Evolutionary conservation across 2,888 invertebrate species (phyloP).

Genomic region (Halocaridina rubra): DNA sequence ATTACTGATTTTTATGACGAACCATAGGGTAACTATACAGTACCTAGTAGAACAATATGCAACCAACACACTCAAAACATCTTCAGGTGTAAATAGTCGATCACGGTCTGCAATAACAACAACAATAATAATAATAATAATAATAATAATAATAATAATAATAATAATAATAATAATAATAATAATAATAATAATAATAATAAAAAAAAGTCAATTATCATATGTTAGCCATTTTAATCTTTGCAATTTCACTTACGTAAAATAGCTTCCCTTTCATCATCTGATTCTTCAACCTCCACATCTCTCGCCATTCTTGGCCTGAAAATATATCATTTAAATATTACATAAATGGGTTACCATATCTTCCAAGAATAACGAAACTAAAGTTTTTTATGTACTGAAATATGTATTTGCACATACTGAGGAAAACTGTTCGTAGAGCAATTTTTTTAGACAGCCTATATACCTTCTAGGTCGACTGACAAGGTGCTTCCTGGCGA

Average conservation of each 20-base stretch:
- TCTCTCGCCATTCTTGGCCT: too few species aligned
- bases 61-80: conserved; percentile 22
- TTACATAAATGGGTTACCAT: too few species aligned
- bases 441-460: too few species aligned
- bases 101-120: not conserved
- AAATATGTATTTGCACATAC: too few species aligned
- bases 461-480: not conserved
- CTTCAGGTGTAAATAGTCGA: conserved; percentile 16
- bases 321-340: not conserved
- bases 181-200: not conserved
- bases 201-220: not conserved
- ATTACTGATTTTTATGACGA: not conserved
- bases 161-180: not conserved
- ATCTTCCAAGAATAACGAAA: too few species aligned
- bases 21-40: too few species aligned
- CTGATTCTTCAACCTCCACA: too few species aligned
- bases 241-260: not conserved
- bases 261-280: not conserved
- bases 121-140: not conserved
- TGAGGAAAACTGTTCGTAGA: too few species aligned
- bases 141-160: not conserved
- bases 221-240: not conserved
- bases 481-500: conserved; percentile 1
- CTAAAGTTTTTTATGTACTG: too few species aligned
- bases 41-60: conserved; percentile 27